Evolutionary conservation across 2,113 vertebrate species (phyloP).

Genomic region (Cettia cetti): DNA sequence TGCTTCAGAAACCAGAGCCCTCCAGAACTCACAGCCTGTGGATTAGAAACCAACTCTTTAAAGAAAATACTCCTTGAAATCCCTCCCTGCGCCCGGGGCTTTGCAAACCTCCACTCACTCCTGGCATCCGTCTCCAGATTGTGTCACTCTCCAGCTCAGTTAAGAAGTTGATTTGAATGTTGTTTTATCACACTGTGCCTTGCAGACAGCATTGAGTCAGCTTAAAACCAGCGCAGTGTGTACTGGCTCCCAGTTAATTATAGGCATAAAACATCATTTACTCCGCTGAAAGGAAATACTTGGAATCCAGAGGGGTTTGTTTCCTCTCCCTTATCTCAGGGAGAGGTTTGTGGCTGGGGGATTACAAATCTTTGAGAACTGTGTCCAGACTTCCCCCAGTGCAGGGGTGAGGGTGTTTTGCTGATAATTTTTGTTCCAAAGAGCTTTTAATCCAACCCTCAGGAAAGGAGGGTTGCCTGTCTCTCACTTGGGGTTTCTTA

Average conservation of each 20-base stretch:
- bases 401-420: background rate
- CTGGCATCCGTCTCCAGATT: background rate
- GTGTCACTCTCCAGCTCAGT: constrained; percentile 11
- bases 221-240: constrained; percentile 38
- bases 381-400: background rate
- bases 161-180: constrained; percentile 50
- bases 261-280: constrained; percentile 44
- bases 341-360: background rate
- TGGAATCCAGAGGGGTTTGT: background rate
- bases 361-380: background rate
- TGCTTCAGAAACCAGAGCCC: background rate
- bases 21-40: background rate
- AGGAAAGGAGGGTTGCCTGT: background rate
- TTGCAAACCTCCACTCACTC: background rate
- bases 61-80: background rate
- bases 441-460: background rate
- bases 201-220: constrained; percentile 59
- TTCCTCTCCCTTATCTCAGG: background rate
- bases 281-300: constrained; percentile 27
- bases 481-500: background rate
- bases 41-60: background rate
- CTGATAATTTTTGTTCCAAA: background rate
- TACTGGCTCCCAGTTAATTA: constrained; percentile 60
- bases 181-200: constrained; percentile 55
- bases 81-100: background rate